Evolutionary conservation across 2,113 vertebrate genomes (phyloP).

Genomic region (Microcebus jonahi): DNA sequence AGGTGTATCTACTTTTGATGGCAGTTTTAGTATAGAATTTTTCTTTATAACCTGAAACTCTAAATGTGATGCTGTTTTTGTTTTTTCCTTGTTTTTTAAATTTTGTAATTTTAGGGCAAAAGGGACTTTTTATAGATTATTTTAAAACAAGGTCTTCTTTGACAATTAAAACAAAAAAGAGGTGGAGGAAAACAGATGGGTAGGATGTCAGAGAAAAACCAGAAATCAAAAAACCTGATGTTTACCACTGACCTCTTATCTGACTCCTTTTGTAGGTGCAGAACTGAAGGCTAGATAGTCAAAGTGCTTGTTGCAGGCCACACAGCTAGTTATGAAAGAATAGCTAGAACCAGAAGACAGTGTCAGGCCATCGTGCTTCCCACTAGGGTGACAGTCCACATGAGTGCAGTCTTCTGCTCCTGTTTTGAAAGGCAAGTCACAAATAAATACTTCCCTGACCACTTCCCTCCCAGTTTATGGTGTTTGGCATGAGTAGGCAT

Average conservation of each 20-base stretch:
- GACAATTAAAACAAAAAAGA: not conserved
- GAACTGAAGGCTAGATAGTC: not conserved
- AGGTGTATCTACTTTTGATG: not conserved
- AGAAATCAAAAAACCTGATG: not conserved
- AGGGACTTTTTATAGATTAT: not conserved
- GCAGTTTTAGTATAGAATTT: constrained; percentile 13
- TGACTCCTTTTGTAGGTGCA: not conserved
- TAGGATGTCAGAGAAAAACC: not conserved
- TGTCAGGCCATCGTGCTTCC: not conserved
- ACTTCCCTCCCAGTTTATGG: not conserved
- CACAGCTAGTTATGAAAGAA: not conserved
- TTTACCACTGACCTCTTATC: not conserved
- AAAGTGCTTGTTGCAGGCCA: not conserved
- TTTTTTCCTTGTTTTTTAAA: constrained; percentile 37
- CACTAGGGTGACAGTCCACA: not conserved
- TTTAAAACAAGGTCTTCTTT: not conserved
- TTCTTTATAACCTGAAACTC: not conserved
- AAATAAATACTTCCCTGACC: not conserved
- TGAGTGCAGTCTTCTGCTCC: not conserved
- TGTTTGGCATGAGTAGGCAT: not conserved
- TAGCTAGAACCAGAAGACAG: not conserved
- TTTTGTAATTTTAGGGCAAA: not conserved
- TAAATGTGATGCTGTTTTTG: not conserved
- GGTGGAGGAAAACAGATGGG: not conserved
- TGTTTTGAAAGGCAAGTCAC: constrained; percentile 1